These are phyloP conservation scores for Maccullochella peelii DNA, from an alignment of 2,113 vertebrate species.

Conservation along the genomic window DNA sequence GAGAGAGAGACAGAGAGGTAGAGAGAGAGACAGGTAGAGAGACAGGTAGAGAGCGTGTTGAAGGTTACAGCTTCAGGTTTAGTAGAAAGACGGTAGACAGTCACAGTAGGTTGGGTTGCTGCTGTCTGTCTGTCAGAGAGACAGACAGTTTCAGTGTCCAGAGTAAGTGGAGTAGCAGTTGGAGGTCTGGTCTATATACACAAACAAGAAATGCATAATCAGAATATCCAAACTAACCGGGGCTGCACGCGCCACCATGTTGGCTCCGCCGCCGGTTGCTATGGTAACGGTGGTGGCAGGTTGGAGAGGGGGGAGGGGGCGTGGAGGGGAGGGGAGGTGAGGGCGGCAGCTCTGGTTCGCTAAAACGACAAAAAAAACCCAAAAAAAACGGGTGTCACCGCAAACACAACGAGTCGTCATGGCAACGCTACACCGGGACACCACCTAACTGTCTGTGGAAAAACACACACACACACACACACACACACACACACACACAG, in stretches of 20 bases:
- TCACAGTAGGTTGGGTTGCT: constrained; percentile 53
- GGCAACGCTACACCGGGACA: constrained; percentile 71
- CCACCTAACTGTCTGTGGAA: constrained; percentile 64
- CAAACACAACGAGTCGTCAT: constrained; percentile 70
- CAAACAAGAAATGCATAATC: constrained; percentile 70
- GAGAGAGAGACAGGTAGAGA: neutral
- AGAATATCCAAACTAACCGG: constrained; percentile 62
- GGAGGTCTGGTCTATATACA: constrained; percentile 71
- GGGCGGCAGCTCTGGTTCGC: constrained; percentile 41
- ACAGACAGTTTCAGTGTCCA: constrained; percentile 32
- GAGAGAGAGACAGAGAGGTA: neutral
- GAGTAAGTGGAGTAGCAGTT: constrained; percentile 36
- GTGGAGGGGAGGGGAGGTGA: neutral
- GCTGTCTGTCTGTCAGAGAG: constrained; percentile 16
- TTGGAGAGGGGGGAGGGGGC: too few species aligned
- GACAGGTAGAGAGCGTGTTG: constrained; percentile 37
- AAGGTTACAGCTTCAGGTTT: constrained; percentile 23
- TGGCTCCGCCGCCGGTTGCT: constrained; percentile 2
- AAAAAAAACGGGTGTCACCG: constrained; percentile 48
- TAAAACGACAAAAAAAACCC: constrained; percentile 56
- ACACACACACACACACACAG: constrained; percentile 50
- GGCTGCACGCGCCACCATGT: constrained; percentile 37
- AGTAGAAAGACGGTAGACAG: constrained; percentile 36
- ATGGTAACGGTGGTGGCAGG: neutral
- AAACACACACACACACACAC: constrained; percentile 22